Base-by-base conservation (phyloP, 2,888 invertebrate species). In the Lobophora halterata region DNA sequence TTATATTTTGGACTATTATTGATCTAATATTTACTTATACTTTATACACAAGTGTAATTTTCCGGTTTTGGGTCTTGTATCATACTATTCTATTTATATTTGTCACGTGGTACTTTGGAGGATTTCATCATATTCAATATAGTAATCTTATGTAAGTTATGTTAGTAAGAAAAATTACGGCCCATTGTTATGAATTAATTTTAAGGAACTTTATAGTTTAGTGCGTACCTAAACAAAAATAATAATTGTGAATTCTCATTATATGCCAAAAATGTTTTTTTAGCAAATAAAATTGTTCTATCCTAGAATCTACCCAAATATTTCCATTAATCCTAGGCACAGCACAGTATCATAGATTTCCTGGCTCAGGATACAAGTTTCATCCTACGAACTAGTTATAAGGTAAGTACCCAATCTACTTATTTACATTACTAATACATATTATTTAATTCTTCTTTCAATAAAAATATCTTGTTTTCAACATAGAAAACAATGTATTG, bases 1-100 rank as follows among this genome's bases (percentile, higher is more conserved):
- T 93, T 23, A 52, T 90, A 10, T 92, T 93, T 63, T 94, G 93
- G 94, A 90, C 91, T 5, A 11, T 86, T 3, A 65, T 93, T 41
- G 89, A 90, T 36, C 52, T 83, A 12, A 36, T 88, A 11, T 85
- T 89, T 34, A 55, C 81, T 1, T 89, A 88, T 34, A 69, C 75
- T 6, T 59, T 91, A 9, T 59, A 85, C 1, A 69, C 69, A 5
- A 85, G 74, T 41, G 55, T 69, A 29, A 11, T 83, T 13, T 89
- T 90, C 48, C 86, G 88, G 50, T 86, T 83, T 55, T 88, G 91
- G 80, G 89, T 91, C 11, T 46, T 89, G 6, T 75, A 81, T 29
- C 89, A 91, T 50, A 89, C 89, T 3, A 46, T 90, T 10, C 54
- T 90, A 10, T 88, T 92, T 48, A 52, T 90, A 6, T 69, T 85